Conservation (phyloP, 2,888 invertebrate species). For the Steinernema hermaphroditum region DNA sequence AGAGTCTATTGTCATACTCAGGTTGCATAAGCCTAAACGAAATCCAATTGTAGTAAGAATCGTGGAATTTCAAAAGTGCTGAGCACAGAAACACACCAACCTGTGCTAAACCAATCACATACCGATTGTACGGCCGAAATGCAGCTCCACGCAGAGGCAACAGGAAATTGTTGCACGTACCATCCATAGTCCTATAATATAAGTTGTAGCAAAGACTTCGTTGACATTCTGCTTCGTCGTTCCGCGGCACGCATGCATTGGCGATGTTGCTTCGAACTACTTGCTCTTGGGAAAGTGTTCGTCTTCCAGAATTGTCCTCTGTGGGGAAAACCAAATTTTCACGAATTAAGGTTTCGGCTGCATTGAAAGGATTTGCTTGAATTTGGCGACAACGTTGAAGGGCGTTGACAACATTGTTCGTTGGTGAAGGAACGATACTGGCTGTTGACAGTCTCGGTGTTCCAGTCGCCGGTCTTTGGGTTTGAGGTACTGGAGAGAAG, state of each 20-base stretch:
- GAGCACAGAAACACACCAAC: too few relatives aligned
- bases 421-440: neutral
- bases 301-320: slow-evolving; percentile 47
- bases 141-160: slow-evolving; percentile 91
- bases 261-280: slow-evolving; percentile 62
- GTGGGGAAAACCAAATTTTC: slow-evolving; percentile 48
- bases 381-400: slow-evolving; percentile 40
- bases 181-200: slow-evolving; percentile 78
- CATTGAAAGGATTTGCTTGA: slow-evolving; percentile 40
- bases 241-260: slow-evolving; percentile 59
- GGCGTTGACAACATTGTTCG: slow-evolving; percentile 19
- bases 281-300: slow-evolving; percentile 44
- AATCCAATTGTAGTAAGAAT: slow-evolving; percentile 28
- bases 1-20: slow-evolving; percentile 62
- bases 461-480: neutral
- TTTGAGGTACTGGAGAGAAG: slow-evolving; percentile 14
- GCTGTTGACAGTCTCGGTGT: slow-evolving; percentile 9
- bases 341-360: slow-evolving; percentile 39
- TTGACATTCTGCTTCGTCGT: slow-evolving; percentile 57
- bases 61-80: too few relatives aligned
- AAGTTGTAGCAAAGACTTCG: slow-evolving; percentile 59
- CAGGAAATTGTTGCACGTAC: slow-evolving; percentile 88
- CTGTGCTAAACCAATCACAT: neutral
- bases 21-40: slow-evolving; percentile 47
- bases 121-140: slow-evolving; percentile 73